Conservation (phyloP, 2,113 vertebrate genomes). For the Petromus typicus region DNA sequence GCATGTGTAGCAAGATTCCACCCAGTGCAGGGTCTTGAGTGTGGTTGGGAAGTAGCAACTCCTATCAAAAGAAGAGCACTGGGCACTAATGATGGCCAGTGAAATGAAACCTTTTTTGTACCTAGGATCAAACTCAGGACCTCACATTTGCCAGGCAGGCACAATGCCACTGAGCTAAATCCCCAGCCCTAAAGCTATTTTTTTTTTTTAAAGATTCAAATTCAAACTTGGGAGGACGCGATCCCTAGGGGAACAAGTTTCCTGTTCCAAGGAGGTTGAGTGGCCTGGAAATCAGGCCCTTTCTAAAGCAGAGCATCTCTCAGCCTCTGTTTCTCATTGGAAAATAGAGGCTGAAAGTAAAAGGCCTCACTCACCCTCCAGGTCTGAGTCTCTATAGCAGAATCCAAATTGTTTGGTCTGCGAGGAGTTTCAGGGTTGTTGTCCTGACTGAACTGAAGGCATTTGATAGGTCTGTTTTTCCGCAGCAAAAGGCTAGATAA, state of each 20-base stretch:
- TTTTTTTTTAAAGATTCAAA: background rate
- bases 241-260: background rate
- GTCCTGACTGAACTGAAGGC: background rate
- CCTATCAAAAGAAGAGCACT: conserved; percentile 14
- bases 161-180: too few relatives aligned
- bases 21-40: background rate
- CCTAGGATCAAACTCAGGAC: too few relatives aligned
- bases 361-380: background rate
- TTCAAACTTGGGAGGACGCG: background rate
- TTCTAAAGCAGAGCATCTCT: too few relatives aligned
- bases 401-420: background rate
- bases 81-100: background rate
- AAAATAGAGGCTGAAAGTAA: background rate
- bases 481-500: too few relatives aligned
- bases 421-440: background rate
- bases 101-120: background rate
- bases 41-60: background rate
- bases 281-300: background rate
- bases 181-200: too few relatives aligned
- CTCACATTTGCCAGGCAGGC: too few relatives aligned
- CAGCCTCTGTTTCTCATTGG: background rate
- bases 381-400: background rate
- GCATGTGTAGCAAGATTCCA: background rate
- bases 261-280: background rate
- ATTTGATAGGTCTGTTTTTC: background rate